A percentile compares a stretch with the other conserved stretches of the same genome.
phyloP scores from a whole-genome alignment of 2,888 invertebrate species.

The Phytoseiulus persimilis region DNA sequence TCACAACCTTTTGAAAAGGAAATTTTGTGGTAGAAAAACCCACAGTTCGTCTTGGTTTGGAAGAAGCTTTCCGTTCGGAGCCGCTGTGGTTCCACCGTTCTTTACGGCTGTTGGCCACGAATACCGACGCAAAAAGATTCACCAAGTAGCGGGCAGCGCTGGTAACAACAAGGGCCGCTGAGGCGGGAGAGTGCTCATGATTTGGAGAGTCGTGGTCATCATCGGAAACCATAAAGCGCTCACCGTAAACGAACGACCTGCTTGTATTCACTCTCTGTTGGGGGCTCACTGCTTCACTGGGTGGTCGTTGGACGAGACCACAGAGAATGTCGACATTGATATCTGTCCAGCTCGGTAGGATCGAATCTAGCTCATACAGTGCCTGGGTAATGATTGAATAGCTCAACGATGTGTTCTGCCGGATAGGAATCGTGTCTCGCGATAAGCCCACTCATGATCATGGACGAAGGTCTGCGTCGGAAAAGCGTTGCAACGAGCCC shows the following conservation, averaged over 20 bases:
- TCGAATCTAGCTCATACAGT: too few species aligned
- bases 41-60: background rate
- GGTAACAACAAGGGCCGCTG: background rate
- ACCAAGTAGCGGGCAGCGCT: background rate
- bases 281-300: background rate
- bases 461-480: too few species aligned
- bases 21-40: background rate
- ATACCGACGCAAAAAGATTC: background rate
- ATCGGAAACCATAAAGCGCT: background rate
- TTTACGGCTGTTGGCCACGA: background rate
- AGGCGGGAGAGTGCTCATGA: background rate
- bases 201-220: background rate
- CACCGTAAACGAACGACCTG: background rate
- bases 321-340: background rate
- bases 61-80: background rate
- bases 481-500: too few species aligned
- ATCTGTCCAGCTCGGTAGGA: background rate
- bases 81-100: background rate
- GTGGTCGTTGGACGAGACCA: background rate
- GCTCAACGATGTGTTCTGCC: too few species aligned
- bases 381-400: too few species aligned
- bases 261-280: background rate
- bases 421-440: too few species aligned
- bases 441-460: too few species aligned
- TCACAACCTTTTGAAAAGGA: background rate